Base-by-base conservation (phyloP, 2,888 invertebrate genomes). In the Crocallis elinguaria region DNA sequence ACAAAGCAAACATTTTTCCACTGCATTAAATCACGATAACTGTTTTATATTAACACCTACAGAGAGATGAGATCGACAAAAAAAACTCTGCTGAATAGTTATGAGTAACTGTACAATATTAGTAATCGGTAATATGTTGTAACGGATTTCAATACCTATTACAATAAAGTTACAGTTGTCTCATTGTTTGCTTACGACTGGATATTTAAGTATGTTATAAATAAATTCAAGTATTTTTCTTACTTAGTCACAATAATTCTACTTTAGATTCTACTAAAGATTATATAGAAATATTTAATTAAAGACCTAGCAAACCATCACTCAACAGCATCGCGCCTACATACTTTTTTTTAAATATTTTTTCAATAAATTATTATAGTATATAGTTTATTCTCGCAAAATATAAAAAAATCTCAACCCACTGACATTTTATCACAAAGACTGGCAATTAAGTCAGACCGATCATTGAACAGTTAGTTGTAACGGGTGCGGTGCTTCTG, bases 391-490 rank as follows among this genome's bases (percentile, higher is more conserved):
- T 23, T 23, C 8, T 27, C n/a, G 8, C 9, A 14, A 9, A 32
- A 32, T 7, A 32, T 12, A 30, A 12, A 30, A 30, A 43, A 46
- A 52, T 64, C 64, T 60, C 54, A 61, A 50, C 55, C 59, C 60
- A 67, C 67, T 80, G 78, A 79, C 78, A 79, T 82, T 80, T 80
- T 58, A 69, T 65, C 67, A 71, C 81, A 79, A 77, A 69, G 71
- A 57, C 64, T 64, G 63, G 63, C 79, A 84, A 84, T 84, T 85
- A 84, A 77, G 67, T 65, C 68, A 67, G 67, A 63, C 70, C 77
- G 77, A 74, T 82, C 79, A 80, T 81, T 83, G 74, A 84, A 89
- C 91, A 86, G 91, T 91, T 90, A 90, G 76, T 57, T 64, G 82
- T 90, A 90, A 88, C 90, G 90, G 86, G 79, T 72, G 71, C 72